Evolutionary conservation across 1,140 invertebrate genomes (phyloP).

Genomic region (Melipona quadrifasciata): DNA sequence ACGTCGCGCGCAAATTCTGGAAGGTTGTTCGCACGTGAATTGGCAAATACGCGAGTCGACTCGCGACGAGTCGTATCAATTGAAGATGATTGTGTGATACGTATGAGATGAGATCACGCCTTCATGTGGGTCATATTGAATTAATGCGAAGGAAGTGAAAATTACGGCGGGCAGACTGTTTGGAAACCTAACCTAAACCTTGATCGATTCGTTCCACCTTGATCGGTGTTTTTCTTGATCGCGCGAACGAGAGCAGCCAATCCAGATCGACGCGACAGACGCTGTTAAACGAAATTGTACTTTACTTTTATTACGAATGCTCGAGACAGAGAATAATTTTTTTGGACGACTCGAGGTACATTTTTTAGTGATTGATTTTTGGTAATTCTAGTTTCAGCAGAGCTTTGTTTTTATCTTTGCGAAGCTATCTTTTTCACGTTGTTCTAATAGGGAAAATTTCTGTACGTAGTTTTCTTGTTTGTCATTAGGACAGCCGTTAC

Average conservation of each 20-base stretch:
- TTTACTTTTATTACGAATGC: too few relatives aligned
- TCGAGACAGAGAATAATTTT: too few relatives aligned
- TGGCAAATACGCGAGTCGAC: conserved; percentile 3
- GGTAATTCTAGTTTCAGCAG: too few relatives aligned
- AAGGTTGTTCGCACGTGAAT: conserved; percentile 32
- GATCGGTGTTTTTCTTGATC: neutral
- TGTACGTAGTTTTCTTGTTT: too few relatives aligned
- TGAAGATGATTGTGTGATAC: conserved; percentile 20
- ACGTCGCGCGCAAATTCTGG: neutral
- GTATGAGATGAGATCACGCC: conserved; percentile 40
- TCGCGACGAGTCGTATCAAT: conserved; percentile 27
- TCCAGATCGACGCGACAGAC: too few relatives aligned
- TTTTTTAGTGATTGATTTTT: too few relatives aligned
- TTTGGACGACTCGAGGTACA: too few relatives aligned
- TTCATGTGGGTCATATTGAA: conserved; percentile 15
- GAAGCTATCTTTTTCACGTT: too few relatives aligned
- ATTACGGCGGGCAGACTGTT: neutral
- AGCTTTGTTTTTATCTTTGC: too few relatives aligned
- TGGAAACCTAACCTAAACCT: conserved; percentile 2
- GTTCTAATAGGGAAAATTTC: too few relatives aligned
- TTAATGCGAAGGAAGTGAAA: conserved; percentile 23
- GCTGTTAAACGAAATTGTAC: too few relatives aligned
- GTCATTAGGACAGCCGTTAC: too few relatives aligned
- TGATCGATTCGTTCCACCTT: neutral
- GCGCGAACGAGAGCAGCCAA: neutral